Base-by-base conservation (phyloP, 2,888 invertebrate genomes). In the Drosophila peninsularis region DNA sequence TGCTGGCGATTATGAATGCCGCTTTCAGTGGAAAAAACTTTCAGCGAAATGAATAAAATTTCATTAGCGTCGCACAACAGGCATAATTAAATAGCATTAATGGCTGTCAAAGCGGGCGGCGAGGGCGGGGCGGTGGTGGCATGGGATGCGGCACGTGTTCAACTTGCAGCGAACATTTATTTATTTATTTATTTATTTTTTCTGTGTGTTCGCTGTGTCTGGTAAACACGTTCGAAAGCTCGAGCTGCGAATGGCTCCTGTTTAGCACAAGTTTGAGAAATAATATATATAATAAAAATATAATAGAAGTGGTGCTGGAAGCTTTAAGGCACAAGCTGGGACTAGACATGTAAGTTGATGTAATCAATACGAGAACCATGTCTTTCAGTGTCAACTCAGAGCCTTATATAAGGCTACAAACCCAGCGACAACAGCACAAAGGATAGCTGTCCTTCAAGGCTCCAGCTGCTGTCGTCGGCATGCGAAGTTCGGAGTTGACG, bases 61-160 rank as follows among this genome's bases (percentile, higher is more conserved):
- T 69, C 76, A 70, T 65, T 75, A 70, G 80, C 53, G 66, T 17
- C 57, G 36, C 76, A 76, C 65, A 80, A 70, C 80, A 54, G 60
- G 76, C 62, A 65, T 76, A 75, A 76, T 80, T 76, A 70, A 75
- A 80, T 62, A 39, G 58, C 71, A 50, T 71, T 68, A 68, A 70
- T 34, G 64, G 19, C 27, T 47, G 50, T 9, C 32, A 21, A 41
- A 9, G 24, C 3, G 11, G 17, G 10, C n/a, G 50, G 0, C 5
- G 50, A 5, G 3, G 14, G 0, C 5, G 21, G 7, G 7, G 7
- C 2, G 6, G 5, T 1, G 19, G 42, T 30, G 27, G 34, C 32
- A 57, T 13, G 11, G 3, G 3, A 17, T 7, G 39, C 17, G 13
- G 41, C 17, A 58, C 42, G 61, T 50, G 37, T 9, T 2, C 24